A percentile compares a stretch with the other conserved stretches of the same genome.
Evolutionary conservation across 2,797 vertebrate genomes (phyloP).

Genomic region (Pelodytes ibericus): DNA sequence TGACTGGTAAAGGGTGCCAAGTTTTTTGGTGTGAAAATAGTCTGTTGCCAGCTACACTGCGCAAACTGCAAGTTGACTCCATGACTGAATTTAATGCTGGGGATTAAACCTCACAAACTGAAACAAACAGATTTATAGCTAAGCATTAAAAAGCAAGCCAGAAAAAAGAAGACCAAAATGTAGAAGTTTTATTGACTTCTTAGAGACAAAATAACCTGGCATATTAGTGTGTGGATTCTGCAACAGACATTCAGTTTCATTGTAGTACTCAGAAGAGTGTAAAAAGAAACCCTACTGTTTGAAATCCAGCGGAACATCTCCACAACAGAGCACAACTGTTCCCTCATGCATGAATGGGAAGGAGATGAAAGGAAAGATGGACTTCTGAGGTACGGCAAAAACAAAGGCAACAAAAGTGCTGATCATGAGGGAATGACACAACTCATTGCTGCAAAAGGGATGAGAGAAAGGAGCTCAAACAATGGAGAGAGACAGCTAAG

Average conservation of each 20-base stretch:
- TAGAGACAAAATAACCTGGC: conserved; percentile 98
- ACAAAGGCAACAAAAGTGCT: conserved; percentile 99
- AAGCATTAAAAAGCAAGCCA: conserved; percentile 70
- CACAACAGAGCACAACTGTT: conserved; percentile 99
- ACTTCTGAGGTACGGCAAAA: conserved; percentile 98
- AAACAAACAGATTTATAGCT: conserved; percentile 85
- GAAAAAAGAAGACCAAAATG: conserved; percentile 81
- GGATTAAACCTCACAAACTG: conserved; percentile 73
- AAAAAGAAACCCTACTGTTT: conserved; percentile 99
- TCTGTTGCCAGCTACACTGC: conserved; percentile 68
- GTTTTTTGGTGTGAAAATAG: conserved; percentile 73
- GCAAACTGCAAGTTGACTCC: conserved; percentile 75
- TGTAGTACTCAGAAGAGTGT: conserved; percentile 95
- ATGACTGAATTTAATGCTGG: conserved; percentile 69
- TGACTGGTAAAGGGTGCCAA: conserved; percentile 71
- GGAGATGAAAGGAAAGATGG: conserved; percentile 98
- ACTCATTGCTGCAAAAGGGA: conserved; percentile 89
- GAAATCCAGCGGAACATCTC: conserved; percentile 99
- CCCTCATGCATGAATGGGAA: conserved; percentile 99
- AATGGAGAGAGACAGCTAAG: conserved; percentile 91
- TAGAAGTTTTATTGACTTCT: conserved; percentile 99
- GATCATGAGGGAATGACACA: conserved; percentile 98
- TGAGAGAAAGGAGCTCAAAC: conserved; percentile 84
- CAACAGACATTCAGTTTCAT: conserved; percentile 98
- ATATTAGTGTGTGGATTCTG: conserved; percentile 94